phyloP scores from a whole-genome alignment of 2,888 invertebrate species.

The Spialia ferax region DNA sequence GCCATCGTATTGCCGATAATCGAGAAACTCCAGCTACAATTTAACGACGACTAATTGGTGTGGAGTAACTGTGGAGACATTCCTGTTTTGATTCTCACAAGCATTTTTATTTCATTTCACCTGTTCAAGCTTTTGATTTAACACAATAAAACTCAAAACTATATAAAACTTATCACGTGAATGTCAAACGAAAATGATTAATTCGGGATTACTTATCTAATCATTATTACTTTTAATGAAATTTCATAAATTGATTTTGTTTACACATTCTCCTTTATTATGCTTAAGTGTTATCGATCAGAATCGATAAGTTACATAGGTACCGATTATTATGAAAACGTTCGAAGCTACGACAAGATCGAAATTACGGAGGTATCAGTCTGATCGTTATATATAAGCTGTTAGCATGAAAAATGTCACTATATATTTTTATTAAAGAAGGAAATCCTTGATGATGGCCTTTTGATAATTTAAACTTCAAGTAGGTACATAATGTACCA shows the following conservation, averaged over 20 bases:
- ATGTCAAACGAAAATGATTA: no score
- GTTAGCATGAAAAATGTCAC: background rate
- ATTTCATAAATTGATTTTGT: no score
- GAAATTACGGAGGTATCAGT: background rate
- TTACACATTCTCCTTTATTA: no score
- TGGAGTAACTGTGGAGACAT: background rate
- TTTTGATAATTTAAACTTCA: no score
- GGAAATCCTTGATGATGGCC: background rate
- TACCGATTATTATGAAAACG: constrained; percentile 7
- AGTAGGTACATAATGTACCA: no score
- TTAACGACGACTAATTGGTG: constrained; percentile 43
- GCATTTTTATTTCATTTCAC: constrained; percentile 5
- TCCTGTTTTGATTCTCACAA: background rate
- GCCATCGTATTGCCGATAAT: constrained; percentile 65
- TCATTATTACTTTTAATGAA: no score
- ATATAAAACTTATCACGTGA: no score
- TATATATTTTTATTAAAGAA: background rate
- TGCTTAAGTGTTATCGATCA: constrained; percentile 4
- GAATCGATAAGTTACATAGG: no score
- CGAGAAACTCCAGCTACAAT: constrained; percentile 57
- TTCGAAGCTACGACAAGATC: background rate
- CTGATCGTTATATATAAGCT: constrained; percentile 4
- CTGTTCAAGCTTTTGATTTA: constrained; percentile 1
- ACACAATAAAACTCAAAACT: no score
- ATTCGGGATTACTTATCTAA: no score